These are phyloP conservation scores for Poeciliopsis prolifica DNA, from an alignment of 2,113 vertebrate genomes.

Conservation along the genomic window DNA sequence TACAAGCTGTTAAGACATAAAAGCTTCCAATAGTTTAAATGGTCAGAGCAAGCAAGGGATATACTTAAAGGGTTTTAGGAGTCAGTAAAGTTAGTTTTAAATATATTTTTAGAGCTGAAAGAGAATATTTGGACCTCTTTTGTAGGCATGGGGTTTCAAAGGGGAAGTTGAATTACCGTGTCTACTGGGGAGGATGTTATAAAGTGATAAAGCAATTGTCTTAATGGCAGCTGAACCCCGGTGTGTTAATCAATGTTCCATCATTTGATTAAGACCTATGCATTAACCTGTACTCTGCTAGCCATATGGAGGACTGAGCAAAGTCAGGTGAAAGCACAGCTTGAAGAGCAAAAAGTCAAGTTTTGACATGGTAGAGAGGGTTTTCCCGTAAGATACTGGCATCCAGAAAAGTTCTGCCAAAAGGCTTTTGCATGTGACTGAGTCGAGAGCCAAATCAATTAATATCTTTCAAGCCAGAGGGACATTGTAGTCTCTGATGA, in stretches of 20 bases:
- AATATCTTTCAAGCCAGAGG: slow-evolving; percentile 50
- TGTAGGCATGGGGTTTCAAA: slow-evolving; percentile 14
- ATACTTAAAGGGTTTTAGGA: slow-evolving; percentile 69
- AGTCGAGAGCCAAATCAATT: slow-evolving; percentile 59
- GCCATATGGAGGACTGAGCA: slow-evolving; percentile 20
- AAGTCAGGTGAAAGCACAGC: slow-evolving; percentile 35
- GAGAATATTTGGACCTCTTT: slow-evolving; percentile 73
- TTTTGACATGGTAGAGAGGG: slow-evolving; percentile 11
- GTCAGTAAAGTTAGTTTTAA: slow-evolving; percentile 68
- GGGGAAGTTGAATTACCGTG: slow-evolving; percentile 60
- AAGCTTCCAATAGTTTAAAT: slow-evolving; percentile 69
- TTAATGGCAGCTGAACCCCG: slow-evolving; percentile 79
- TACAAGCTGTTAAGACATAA: slow-evolving; percentile 68
- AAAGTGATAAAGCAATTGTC: slow-evolving; percentile 83
- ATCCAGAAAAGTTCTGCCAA: slow-evolving; percentile 23
- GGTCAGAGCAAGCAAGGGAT: slow-evolving; percentile 65
- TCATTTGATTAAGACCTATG: slow-evolving; percentile 75
- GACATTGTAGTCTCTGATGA: slow-evolving; percentile 41
- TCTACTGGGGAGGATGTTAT: slow-evolving; percentile 75
- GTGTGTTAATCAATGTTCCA: slow-evolving; percentile 79
- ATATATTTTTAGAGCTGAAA: slow-evolving; percentile 75
- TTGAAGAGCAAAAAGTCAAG: slow-evolving; percentile 25
- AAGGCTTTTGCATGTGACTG: slow-evolving; percentile 56
- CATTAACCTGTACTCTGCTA: slow-evolving; percentile 41
- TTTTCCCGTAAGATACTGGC: slow-evolving; percentile 49